Evolutionary conservation across 2,113 vertebrate genomes (phyloP).

Genomic region (Psittacus erithacus): DNA sequence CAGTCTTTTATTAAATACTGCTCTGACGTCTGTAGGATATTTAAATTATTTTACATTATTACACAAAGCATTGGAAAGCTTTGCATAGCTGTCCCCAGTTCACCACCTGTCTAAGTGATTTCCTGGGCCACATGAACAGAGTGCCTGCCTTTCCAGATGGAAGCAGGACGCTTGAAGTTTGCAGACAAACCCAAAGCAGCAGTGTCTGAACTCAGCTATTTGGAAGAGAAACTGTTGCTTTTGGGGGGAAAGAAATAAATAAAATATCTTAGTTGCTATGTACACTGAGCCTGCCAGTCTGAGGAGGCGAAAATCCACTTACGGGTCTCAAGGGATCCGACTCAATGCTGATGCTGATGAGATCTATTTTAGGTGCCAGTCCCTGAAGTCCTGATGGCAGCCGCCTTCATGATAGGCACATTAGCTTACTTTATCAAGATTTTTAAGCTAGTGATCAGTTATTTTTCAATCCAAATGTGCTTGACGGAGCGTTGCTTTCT

Average conservation of each 20-base stretch:
- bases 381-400: not conserved
- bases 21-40: not conserved
- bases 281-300: not conserved
- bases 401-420: not conserved
- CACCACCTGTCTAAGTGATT: not conserved
- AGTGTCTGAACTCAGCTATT: not conserved
- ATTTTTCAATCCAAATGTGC: not conserved
- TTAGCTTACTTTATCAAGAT: not conserved
- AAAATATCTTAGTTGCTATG: not conserved
- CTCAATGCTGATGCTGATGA: not conserved
- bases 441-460: not conserved
- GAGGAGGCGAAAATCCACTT: not conserved
- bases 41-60: not conserved
- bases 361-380: not conserved
- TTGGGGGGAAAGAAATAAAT: not conserved
- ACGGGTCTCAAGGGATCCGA: not conserved
- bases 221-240: not conserved
- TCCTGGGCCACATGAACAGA: not conserved
- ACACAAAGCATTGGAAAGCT: not conserved
- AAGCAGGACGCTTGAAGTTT: not conserved
- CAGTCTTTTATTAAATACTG: constrained; percentile 7
- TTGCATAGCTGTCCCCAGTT: not conserved
- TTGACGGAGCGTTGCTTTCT: not conserved
- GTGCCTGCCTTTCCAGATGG: not conserved
- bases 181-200: not conserved